Conservation (phyloP, 2,797 vertebrate genomes). For the Antrozous pallidus region DNA sequence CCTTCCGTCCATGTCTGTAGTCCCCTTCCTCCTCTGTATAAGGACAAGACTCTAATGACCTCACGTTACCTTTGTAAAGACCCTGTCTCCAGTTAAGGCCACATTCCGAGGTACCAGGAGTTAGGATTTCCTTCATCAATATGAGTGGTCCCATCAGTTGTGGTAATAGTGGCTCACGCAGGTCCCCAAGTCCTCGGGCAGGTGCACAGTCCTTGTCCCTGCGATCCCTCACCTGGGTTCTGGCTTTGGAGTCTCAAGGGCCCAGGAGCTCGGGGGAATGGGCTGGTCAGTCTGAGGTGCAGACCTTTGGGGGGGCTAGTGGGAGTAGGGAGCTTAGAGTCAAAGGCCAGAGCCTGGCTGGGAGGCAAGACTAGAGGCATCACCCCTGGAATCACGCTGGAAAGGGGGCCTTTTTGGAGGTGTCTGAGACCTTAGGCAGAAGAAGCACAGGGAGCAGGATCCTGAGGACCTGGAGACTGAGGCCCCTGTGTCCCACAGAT, state of each 20-base stretch:
- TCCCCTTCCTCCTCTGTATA: not conserved
- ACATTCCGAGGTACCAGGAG: not conserved
- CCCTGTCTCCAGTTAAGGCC: not conserved
- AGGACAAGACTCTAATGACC: not conserved
- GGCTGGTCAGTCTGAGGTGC: not conserved
- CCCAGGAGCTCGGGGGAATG: not conserved
- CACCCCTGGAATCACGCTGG: not conserved
- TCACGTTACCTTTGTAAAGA: not conserved
- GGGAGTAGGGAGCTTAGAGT: not conserved
- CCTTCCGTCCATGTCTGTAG: not conserved
- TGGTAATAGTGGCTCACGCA: not conserved
- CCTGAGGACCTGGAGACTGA: not conserved
- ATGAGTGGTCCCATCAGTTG: not conserved
- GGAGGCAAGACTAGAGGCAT: not conserved
- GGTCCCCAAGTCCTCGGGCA: not conserved
- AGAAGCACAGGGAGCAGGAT: not conserved
- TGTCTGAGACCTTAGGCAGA: not conserved
- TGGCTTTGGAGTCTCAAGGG: not conserved
- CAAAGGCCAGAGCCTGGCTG: not conserved
- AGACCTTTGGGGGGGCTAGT: not conserved
- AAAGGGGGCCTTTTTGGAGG: not conserved
- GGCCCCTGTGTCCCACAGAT: constrained; percentile 79
- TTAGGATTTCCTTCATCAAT: not conserved
- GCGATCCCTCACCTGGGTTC: not conserved
- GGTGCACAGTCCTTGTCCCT: not conserved